Evolutionary conservation across 2,888 invertebrate genomes (phyloP), one percentile per base, ranked within the genome.

Genomic region (Trileptium ribeirensis): DNA sequence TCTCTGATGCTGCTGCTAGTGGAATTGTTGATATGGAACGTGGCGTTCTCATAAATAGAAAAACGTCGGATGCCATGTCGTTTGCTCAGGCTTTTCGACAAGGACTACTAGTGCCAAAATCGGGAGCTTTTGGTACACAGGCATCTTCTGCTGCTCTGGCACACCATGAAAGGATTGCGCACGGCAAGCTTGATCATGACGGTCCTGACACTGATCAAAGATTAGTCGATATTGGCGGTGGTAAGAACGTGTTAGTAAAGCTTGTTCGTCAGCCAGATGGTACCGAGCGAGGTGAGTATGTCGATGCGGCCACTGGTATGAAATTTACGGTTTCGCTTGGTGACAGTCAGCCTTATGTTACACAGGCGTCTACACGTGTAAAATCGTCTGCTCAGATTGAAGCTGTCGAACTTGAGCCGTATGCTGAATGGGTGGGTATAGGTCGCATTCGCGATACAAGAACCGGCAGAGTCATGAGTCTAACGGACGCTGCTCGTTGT

Each of bases 41-140:
- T 38, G 89, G 88, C 1, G 85, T 86, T 79, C 88, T 89, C 37
- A 87, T 88, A 37, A 89, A 90, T 84, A 88, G 88, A 1, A 84
- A 86, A 34, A 89, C 87, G 29, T 88, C 88, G 0, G 86, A 89
- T 67, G 81, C 84, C 33, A 85, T 85, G 24, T 84, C 84, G 81
- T 85, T 86, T 82, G 81, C 83, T 0, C 84, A 85, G 74, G 86
- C 85, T 0, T 81, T 86, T 34, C 85, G 84, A 67, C 83, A 84
- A 40, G 86, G 86, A 33, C 81, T 84, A 3, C 80, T 86, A 51
- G 40, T 67, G 37, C 34, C 77, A 24, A 31, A 34, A 31, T 33
- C 83, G n/a, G 84, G 83, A 29, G 24, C 83, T 3, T 31, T 36
- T 15, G 29, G 36, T 0, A 36, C 82, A 67, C 40, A 39, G 31